Evolutionary conservation across 2,113 vertebrate species (phyloP).

Genomic region (Morone saxatilis): DNA sequence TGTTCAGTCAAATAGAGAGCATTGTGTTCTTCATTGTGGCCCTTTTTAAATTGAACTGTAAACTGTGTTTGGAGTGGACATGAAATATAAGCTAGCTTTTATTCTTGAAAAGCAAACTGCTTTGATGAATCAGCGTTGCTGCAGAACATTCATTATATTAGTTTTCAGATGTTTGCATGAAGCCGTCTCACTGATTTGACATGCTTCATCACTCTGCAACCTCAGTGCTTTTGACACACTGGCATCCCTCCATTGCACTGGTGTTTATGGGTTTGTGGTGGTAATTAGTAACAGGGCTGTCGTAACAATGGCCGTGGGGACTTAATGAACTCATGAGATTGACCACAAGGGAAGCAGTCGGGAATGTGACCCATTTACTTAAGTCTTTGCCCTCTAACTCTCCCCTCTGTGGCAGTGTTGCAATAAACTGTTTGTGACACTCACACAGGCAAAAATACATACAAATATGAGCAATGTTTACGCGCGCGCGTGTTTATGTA

Average conservation of each 20-base stretch:
- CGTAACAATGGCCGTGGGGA: conserved; percentile 53
- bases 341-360: conserved; percentile 45
- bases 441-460: conserved; percentile 3
- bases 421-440: conserved; percentile 12
- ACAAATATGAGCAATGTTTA: neutral
- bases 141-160: neutral
- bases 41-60: neutral
- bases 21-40: neutral
- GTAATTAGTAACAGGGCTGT: conserved; percentile 67
- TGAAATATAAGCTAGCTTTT: neutral
- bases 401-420: conserved; percentile 15
- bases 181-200: conserved; percentile 15
- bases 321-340: conserved; percentile 54
- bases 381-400: conserved; percentile 46
- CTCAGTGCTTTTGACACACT: conserved; percentile 39
- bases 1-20: neutral
- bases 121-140: neutral
- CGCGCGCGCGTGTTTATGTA: neutral
- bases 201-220: conserved; percentile 29
- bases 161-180: conserved; percentile 13
- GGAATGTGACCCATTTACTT: conserved; percentile 72
- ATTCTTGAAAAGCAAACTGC: neutral
- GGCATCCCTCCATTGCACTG: conserved; percentile 27
- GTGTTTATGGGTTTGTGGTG: conserved; percentile 41
- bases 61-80: neutral